These are phyloP conservation scores for Cuculus canorus DNA, from an alignment of 2,797 vertebrate genomes.

Conservation along the genomic window DNA sequence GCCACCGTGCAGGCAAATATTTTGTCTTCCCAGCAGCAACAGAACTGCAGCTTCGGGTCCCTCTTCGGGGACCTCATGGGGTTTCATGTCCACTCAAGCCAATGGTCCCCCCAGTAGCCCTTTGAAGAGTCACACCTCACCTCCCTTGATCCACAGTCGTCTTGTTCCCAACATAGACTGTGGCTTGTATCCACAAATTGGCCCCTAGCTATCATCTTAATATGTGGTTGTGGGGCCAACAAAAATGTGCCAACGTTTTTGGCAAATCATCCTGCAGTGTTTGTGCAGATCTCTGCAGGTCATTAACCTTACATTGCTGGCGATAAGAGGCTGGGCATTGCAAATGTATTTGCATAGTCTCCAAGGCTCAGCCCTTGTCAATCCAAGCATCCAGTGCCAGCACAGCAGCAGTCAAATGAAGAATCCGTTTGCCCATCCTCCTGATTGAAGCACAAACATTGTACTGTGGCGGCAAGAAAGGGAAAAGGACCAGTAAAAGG, in stretches of 20 bases:
- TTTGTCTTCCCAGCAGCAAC: not conserved
- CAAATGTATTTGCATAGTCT: not conserved
- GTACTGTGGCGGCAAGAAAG: not conserved
- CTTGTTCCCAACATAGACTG: accelerated
- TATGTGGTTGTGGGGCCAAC: not conserved
- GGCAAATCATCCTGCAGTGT: not conserved
- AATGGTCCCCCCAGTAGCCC: not conserved
- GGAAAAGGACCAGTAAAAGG: not conserved
- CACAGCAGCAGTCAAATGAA: not conserved
- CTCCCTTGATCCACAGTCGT: not conserved
- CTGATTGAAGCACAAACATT: not conserved
- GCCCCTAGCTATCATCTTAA: not conserved
- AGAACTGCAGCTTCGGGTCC: not conserved
- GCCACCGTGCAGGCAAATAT: accelerated
- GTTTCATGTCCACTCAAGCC: not conserved
- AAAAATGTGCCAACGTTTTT: constrained; percentile 12
- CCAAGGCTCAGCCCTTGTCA: constrained; percentile 11
- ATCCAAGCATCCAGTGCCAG: not conserved
- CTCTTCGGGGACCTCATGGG: not conserved
- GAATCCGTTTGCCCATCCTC: not conserved
- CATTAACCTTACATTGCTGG: constrained; percentile 23
- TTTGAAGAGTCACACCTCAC: not conserved
- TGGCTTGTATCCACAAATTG: not conserved
- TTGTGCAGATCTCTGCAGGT: constrained; percentile 50
- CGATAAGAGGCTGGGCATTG: not conserved